Conservation (phyloP, 30 jellyfish, hydroid and myxozoan genomes). For the Turritopsis dohrnii region DNA sequence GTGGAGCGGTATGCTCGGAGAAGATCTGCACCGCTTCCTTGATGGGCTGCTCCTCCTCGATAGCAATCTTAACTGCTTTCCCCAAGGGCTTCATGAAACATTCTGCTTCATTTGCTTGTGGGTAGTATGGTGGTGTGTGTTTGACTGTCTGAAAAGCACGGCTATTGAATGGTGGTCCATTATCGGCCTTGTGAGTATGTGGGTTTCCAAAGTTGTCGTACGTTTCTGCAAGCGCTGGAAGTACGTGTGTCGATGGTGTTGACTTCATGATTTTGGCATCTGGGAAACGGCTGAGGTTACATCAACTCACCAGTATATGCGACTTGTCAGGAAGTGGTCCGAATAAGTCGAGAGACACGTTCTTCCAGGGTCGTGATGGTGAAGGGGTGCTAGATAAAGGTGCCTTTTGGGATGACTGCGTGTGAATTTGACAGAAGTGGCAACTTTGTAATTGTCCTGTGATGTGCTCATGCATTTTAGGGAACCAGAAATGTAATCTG, state of each 20-base stretch:
- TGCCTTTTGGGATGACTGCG: slow-evolving; percentile 30
- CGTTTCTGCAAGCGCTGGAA: slow-evolving; percentile 30
- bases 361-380: slow-evolving; percentile 37
- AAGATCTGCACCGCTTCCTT: slow-evolving; percentile 16
- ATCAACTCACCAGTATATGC: slow-evolving; percentile 32
- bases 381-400: slow-evolving; percentile 23
- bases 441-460: slow-evolving; percentile 15
- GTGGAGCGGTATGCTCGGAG: slow-evolving; percentile 22
- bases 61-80: slow-evolving; percentile 31
- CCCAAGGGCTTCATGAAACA: slow-evolving; percentile 48
- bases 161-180: slow-evolving; percentile 52
- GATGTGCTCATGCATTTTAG: slow-evolving; percentile 29
- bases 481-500: slow-evolving; percentile 40
- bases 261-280: slow-evolving; percentile 42
- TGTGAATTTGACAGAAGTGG: slow-evolving; percentile 28
- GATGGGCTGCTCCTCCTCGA: background rate
- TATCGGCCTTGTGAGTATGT: slow-evolving; percentile 35
- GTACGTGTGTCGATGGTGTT: slow-evolving; percentile 35
- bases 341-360: slow-evolving; percentile 41
- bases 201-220: slow-evolving; percentile 47
- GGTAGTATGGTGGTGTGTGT: slow-evolving; percentile 38
- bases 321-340: slow-evolving; percentile 52
- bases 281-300: slow-evolving; percentile 42
- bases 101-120: slow-evolving; percentile 46
- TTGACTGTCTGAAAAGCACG: background rate